Percentiles rank a stretch among this genome's conserved stretches.
These are phyloP conservation scores for Cynocephalus volans DNA, from an alignment of 2,113 vertebrate species.

Conservation along the genomic window DNA sequence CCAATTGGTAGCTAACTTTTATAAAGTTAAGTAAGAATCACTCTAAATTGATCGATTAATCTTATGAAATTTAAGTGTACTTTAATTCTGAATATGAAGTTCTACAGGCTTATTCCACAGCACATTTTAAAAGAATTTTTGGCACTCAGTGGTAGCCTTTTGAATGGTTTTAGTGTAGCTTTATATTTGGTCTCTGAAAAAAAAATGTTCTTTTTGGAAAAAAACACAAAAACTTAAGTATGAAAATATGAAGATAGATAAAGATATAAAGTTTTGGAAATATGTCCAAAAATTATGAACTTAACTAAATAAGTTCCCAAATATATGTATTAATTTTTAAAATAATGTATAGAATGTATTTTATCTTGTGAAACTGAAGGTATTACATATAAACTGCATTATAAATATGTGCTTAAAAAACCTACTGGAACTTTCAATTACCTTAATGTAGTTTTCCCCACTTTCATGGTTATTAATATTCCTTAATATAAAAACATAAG, in stretches of 20 bases:
- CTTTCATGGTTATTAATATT: not conserved
- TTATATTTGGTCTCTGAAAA: not conserved
- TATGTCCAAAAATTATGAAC: not conserved
- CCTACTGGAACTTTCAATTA: not conserved
- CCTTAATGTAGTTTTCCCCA: not conserved
- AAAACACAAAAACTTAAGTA: not conserved
- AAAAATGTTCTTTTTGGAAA: not conserved
- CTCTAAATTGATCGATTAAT: not conserved
- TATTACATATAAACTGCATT: not conserved
- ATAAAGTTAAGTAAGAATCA: not conserved
- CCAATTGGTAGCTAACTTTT: not conserved
- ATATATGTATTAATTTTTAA: not conserved
- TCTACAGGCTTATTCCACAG: not conserved
- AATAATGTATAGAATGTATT: not conserved
- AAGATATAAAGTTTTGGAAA: not conserved
- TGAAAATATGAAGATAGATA: not conserved
- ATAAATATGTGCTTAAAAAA: not conserved
- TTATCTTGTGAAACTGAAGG: not conserved
- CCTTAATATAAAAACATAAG: not conserved
- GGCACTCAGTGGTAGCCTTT: accelerated
- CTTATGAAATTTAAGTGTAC: not conserved
- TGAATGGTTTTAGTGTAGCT: not conserved
- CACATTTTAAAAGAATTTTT: not conserved
- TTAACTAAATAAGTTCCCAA: not conserved
- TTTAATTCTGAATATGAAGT: not conserved